Base-by-base conservation (phyloP, 1,140 invertebrate genomes). In the Tachypleus tridentatus region DNA sequence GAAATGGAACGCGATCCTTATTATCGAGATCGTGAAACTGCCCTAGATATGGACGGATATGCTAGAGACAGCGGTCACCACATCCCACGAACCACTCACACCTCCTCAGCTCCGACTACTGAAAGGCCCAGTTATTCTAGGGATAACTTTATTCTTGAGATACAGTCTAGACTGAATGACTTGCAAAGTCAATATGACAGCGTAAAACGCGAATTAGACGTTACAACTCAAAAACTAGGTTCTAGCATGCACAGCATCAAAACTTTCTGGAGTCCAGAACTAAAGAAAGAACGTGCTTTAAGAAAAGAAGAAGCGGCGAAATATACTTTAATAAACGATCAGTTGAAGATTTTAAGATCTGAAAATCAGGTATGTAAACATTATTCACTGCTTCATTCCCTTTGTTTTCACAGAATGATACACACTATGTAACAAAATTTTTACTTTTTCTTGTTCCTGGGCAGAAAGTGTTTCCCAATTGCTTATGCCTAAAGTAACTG, bases 171-270 rank as follows among this genome's bases (percentile, higher is more conserved):
- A 80, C 93, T 97, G 77, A 87, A 87, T 71, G 94, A 97, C 76
- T 81, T 97, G 66, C 93, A 97, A 75, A 83, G 91, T n/a, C 94
- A 29, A 78, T 84, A 97, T 73, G 88, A 87, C 11, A 92, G 91
- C 76, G 82, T 97, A 54, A 97, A 97, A 78, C 92, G 95, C 74
- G 95, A 98, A 75, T 83, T 97, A 70, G 93, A 98, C 79, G 95
- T 69, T 95, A 93, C 65, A 97, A 29, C 29, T 97, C 79, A 93
- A 79, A 98, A 98, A 78, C 81, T 99, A 67, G 93, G 93, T 74
- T 97, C 94, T 73, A 93, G 89, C 72, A 98, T 98, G 94, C 95
- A 98, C 79, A 95, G 91, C 77, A 98, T 99, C 76, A 99, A 99
- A 80, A 98, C 95, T 7, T 98, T 99, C 80, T 99, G 96, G 96